Base-by-base conservation (phyloP, 2,113 vertebrate genomes). In the Typhlomys cinereus region DNA sequence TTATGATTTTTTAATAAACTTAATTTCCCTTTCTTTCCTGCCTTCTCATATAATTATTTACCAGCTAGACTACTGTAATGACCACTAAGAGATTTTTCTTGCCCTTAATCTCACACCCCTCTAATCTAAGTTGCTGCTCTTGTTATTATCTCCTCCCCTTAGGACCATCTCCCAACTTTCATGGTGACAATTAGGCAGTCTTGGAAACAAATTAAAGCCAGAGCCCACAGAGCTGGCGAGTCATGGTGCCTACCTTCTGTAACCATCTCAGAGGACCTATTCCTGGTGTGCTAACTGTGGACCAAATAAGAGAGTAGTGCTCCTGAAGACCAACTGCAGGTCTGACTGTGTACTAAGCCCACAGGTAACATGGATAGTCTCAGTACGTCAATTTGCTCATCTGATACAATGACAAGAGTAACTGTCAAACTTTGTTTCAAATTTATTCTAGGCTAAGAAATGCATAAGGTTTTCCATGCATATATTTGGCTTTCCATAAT, bases 151-250 rank as follows among this genome's bases (percentile, higher is more conserved):
- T 74, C 62, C 69, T 87, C 31, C 94, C 83, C 54, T 39, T 50
- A 92, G 89, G 87, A 71, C 67, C 66, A 70, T 74, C 59, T 92
- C 74, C 62, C 0, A 1, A 88, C 67, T 86, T 95, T 74, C 71
- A 87, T 31, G 70, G 84, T 71, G 89, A 96, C 94, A 96, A 91
- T 93, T 89, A 96, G 67, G 76, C 84, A 81, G 81, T 75, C 96
- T 89, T 80, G 92, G 76, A 95, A 96, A 93, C 89, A 96, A 91
- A 92, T 92, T 84, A 92, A 96, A 94, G 76, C 36, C 14, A 74
- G 84, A 87, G 73, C 4, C 3, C 41, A 27, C 17, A 76, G 86
- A 96, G 41, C 29, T 70, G 70, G 67, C 89, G 89, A 93, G 67
- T 75, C 73, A 62, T 73, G 61, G 67, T 76, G 90, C 73, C 54